Percentiles rank a stretch among this genome's conserved stretches.
Conservation (phyloP, 2,797 vertebrate species). For the Notoglanidium macrostoma region DNA sequence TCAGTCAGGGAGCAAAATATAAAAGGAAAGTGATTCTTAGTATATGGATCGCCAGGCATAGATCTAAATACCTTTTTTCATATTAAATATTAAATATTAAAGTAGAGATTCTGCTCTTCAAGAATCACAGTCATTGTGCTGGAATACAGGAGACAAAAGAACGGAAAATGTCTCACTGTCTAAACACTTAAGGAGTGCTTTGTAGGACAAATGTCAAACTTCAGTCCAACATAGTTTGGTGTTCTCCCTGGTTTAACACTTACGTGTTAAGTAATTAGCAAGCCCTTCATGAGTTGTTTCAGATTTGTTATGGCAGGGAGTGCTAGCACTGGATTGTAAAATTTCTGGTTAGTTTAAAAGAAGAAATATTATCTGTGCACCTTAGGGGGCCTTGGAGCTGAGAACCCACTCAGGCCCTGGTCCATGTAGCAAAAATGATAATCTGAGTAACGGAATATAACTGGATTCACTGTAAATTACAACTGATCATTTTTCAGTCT, state of each 20-base stretch:
- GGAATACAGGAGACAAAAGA: not conserved
- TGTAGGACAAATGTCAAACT: not conserved
- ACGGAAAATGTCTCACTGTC: not conserved
- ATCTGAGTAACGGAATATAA: not conserved
- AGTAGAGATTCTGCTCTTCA: not conserved
- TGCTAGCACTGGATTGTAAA: not conserved
- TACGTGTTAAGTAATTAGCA: slow-evolving; percentile 6
- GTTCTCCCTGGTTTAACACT: not conserved
- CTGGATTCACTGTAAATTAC: not conserved
- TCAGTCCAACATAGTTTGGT: not conserved
- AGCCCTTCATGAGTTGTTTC: slow-evolving; percentile 20
- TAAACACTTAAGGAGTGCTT: not conserved
- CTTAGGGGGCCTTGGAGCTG: not conserved
- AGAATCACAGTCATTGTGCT: not conserved
- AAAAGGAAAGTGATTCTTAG: not conserved
- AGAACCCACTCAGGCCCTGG: not conserved
- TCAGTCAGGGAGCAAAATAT: slow-evolving; percentile 2
- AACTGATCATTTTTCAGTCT: not conserved
- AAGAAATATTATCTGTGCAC: not conserved
- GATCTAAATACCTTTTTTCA: not conserved
- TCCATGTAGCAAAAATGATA: not conserved
- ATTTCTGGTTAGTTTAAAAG: not conserved
- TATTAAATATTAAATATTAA: not conserved
- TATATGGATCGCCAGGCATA: not conserved
- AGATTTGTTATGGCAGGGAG: not conserved